phyloP scores from a whole-genome alignment of 2,888 invertebrate species.

The Scaptomyza cyrtandrae region DNA sequence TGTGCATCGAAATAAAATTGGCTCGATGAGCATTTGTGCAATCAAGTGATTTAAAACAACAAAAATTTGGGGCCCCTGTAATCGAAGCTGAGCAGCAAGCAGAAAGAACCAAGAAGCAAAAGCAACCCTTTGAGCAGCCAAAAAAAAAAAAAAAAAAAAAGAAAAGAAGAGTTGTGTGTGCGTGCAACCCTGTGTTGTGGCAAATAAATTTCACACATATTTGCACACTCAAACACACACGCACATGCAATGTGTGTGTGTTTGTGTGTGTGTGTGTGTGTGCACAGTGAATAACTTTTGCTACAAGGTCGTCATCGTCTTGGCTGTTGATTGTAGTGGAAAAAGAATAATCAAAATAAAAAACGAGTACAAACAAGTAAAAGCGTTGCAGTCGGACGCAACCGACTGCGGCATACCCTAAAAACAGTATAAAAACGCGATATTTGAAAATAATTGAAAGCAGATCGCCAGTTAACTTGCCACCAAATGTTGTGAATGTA shows the following conservation, averaged over 20 bases:
- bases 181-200: slow-evolving; percentile 42
- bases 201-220: slow-evolving; percentile 80
- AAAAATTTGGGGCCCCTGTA: slow-evolving; percentile 53
- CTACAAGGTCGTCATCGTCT: slow-evolving; percentile 69
- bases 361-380: slow-evolving; percentile 29
- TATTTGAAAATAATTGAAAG: too few species aligned
- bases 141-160: neutral
- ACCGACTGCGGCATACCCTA: too few species aligned
- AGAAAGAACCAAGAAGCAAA: slow-evolving; percentile 28
- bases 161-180: slow-evolving; percentile 52
- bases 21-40: slow-evolving; percentile 83
- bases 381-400: too few species aligned
- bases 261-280: slow-evolving; percentile 23
- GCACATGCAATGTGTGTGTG: slow-evolving; percentile 17
- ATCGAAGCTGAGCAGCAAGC: slow-evolving; percentile 43
- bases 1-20: slow-evolving; percentile 77
- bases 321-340: slow-evolving; percentile 70
- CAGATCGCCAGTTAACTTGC: too few species aligned
- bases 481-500: too few species aligned
- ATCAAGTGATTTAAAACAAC: slow-evolving; percentile 80
- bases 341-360: slow-evolving; percentile 36
- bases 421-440: too few species aligned
- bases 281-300: slow-evolving; percentile 67
- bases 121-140: slow-evolving; percentile 50
- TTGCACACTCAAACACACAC: slow-evolving; percentile 69